Evolutionary conservation across 2,888 invertebrate genomes (phyloP), one percentile per base, ranked within the genome.

Genomic region (Pseudococcus jackbeardsleyi): DNA sequence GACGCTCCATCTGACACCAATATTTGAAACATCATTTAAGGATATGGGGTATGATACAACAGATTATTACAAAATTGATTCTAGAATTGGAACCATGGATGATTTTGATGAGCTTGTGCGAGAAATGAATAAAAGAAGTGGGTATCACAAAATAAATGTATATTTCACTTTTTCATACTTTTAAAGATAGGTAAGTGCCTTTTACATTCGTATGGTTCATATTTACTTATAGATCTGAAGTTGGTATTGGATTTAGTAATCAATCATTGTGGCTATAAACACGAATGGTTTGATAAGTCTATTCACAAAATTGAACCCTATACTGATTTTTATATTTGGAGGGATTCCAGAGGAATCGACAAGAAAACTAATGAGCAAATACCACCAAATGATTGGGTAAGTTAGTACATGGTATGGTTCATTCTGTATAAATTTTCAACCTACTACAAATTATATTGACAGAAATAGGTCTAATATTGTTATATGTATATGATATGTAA

Each of bases 351-450:
- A 59, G 89, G 64, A 0, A 19, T 92, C 90, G 92, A 90, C 90
- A 94, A 91, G 42, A 91, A 90, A 89, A 12, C 84, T 26, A 12
- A 22, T 42, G 93, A 90, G 89, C 5, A 64, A 64, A 91, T 91
- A 64, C 95, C 95, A 0, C 96, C 96, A 0, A 96, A 95, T 91
- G 95, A 96, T 91, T 96, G 96, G 96, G 95, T 95, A 92, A 92
- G 91, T 33, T n/a, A n/a, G n/a, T n/a, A n/a, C n/a, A n/a, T n/a
- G n/a, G n/a, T n/a, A n/a, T n/a, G n/a, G n/a, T n/a, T n/a, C n/a
- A n/a, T n/a, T n/a, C n/a, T n/a, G n/a, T n/a, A n/a, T n/a, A n/a
- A n/a, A n/a, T n/a, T n/a, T n/a, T n/a, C n/a, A n/a, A n/a, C n/a
- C n/a, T n/a, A n/a, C n/a, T n/a, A n/a, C n/a, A n/a, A 33, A 2